Percentiles rank a stretch among this genome's conserved stretches.
These are phyloP conservation scores for Octonoba sinensis DNA, from an alignment of 2,888 invertebrate species.

Conservation along the genomic window DNA sequence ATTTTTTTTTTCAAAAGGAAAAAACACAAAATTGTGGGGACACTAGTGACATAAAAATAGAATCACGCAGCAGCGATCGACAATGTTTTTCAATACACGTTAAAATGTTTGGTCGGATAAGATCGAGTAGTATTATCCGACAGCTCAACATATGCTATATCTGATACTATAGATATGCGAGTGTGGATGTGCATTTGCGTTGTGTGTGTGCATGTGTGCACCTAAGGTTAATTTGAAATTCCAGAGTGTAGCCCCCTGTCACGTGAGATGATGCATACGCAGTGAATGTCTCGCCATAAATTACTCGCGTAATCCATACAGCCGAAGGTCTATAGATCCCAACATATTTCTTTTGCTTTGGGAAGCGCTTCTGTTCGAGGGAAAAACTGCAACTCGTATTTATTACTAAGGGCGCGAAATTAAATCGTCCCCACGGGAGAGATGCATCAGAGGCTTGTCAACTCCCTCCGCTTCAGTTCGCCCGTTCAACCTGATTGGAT, in stretches of 20 bases:
- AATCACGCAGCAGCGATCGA: too few species aligned
- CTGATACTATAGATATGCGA: too few species aligned
- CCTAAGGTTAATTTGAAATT: conserved; percentile 49
- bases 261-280: conserved; percentile 59
- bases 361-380: conserved; percentile 33
- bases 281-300: conserved; percentile 57
- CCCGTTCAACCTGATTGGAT: conserved; percentile 63
- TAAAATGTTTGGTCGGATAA: too few species aligned
- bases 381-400: conserved; percentile 63
- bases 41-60: too few species aligned
- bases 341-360: conserved; percentile 37
- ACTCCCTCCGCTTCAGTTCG: conserved; percentile 39
- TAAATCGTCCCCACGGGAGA: conserved; percentile 62
- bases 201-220: too few species aligned
- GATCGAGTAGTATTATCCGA: too few species aligned
- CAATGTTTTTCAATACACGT: too few species aligned
- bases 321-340: conserved; percentile 48
- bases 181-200: too few species aligned
- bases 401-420: conserved; percentile 61
- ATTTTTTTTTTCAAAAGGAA: too few species aligned
- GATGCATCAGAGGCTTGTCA: conserved; percentile 61
- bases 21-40: too few species aligned
- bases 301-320: conserved; percentile 58
- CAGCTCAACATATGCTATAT: too few species aligned
- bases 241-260: conserved; percentile 48